Evolutionary conservation across 1,140 invertebrate species (phyloP).

Genomic region (Anthonomus grandis): DNA sequence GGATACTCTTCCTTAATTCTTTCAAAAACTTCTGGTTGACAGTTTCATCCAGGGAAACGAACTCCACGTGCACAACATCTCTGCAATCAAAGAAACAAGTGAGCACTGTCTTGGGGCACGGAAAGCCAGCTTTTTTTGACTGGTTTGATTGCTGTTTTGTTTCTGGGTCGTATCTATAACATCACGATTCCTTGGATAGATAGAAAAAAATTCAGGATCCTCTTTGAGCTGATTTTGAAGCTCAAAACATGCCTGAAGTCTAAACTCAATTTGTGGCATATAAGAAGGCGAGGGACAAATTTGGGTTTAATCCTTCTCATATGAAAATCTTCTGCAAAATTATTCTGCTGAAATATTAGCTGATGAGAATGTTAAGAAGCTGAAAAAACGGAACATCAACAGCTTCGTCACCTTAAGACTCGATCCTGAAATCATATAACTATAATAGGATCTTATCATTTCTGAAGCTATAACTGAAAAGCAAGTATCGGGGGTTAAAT

Average conservation of each 20-base stretch:
- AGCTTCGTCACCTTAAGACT: too few relatives aligned
- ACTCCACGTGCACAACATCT: slow-evolving; percentile 14
- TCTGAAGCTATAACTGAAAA: too few relatives aligned
- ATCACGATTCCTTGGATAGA: slow-evolving; percentile 34
- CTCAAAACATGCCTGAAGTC: slow-evolving; percentile 9
- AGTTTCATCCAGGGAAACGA: slow-evolving; percentile 2
- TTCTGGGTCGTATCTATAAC: slow-evolving; percentile 32
- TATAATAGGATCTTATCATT: too few relatives aligned
- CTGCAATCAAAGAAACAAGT: slow-evolving; percentile 24
- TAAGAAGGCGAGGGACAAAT: slow-evolving; percentile 14
- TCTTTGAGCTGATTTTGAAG: slow-evolving; percentile 10
- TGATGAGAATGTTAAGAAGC: too few relatives aligned
- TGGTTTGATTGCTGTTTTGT: slow-evolving; percentile 30
- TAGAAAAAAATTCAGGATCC: slow-evolving; percentile 16
- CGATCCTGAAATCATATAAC: too few relatives aligned
- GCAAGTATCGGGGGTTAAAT: too few relatives aligned
- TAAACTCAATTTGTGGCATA: slow-evolving; percentile 2
- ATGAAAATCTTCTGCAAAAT: slow-evolving; percentile 18
- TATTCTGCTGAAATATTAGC: too few relatives aligned
- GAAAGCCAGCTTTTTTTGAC: slow-evolving; percentile 18
- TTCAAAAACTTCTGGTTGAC: slow-evolving; percentile 20
- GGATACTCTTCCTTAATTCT: slow-evolving; percentile 20
- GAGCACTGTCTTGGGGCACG: slow-evolving; percentile 21
- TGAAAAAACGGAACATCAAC: too few relatives aligned
- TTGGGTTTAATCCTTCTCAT: slow-evolving; percentile 11